Base-by-base conservation (phyloP, 2,113 vertebrate species). In the Atlantisia rogersi region DNA sequence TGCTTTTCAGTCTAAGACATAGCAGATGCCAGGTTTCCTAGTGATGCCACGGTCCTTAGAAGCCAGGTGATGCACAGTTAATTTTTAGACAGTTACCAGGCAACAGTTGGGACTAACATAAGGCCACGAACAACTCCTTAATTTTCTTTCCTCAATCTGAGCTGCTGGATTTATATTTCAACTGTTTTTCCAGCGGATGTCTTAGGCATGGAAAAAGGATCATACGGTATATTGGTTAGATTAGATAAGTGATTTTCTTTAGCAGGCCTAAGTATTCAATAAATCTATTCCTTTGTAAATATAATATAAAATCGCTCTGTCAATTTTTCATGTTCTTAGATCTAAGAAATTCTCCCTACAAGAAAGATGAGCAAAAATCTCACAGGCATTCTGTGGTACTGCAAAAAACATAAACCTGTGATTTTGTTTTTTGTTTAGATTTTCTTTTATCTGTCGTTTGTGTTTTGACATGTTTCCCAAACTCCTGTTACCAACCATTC, bases 51-150 rank as follows among this genome's bases (percentile, higher is more conserved):
- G 10, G 92, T 88, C 93, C 80, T 93, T 62, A 78, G 86, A 88
- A 96, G 94, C 77, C 95, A 96, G 92, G 90, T 86, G 93, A 96
- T 88, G 71, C 71, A 84, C 88, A 92, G 82, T 81, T 92, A 94
- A 92, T 93, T 94, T 95, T 97, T 95, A 96, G 86, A 92, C 82
- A 91, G 96, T 97, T 96, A 95, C 94, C 88, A 96, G 90, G 96
- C 95, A 96, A 96, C 95, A 79, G 86, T 21, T 95, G 62, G 77
- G 83, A 88, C 74, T 95, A 94, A 94, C 69, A 92, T 81, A 95
- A 95, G 95, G 83, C 70, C 95, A 82, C 0, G 3, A 93, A 87
- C 68, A 84, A 48, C 77, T 91, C 65, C 28, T 73, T 92, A 69
- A 69, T 92, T 91, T 94, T 78, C 65, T 90, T 88, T 44, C 46